Percentiles rank a stretch among this genome's conserved stretches.
Evolutionary conservation across 2,797 vertebrate genomes (phyloP).

Genomic region (Neosalanx taihuensis): DNA sequence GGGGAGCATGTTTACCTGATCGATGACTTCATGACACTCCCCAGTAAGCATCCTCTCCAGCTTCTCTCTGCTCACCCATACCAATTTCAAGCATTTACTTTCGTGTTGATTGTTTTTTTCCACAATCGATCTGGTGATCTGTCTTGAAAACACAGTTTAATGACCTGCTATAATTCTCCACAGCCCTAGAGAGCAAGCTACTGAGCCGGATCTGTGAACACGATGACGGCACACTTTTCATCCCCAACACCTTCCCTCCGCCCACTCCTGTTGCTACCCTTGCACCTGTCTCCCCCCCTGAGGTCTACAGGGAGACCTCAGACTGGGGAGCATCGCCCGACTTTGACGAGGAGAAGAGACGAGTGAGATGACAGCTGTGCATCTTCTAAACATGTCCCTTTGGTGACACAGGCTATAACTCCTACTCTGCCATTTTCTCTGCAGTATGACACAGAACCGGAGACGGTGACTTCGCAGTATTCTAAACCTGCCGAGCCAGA

Average conservation of each 20-base stretch:
- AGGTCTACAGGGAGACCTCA: slow-evolving; percentile 16
- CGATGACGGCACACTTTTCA: slow-evolving; percentile 51
- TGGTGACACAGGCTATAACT: background rate
- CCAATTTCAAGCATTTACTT: background rate
- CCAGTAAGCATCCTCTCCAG: slow-evolving; percentile 47
- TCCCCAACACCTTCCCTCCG: slow-evolving; percentile 49
- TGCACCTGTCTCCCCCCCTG: slow-evolving; percentile 28
- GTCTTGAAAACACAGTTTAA: too few species aligned
- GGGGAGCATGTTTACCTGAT: slow-evolving; percentile 78
- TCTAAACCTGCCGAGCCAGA: slow-evolving; percentile 1
- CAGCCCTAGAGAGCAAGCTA: slow-evolving; percentile 76
- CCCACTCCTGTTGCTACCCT: slow-evolving; percentile 36
- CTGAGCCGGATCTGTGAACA: slow-evolving; percentile 78
- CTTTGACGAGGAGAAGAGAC: background rate
- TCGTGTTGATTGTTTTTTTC: too few species aligned
- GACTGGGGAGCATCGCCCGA: slow-evolving; percentile 19
- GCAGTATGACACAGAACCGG: slow-evolving; percentile 44
- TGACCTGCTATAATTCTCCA: background rate
- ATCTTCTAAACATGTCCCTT: background rate
- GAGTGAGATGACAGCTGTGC: background rate
- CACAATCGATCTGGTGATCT: too few species aligned
- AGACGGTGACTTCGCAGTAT: slow-evolving; percentile 7
- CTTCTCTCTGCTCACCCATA: too few species aligned
- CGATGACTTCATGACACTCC: slow-evolving; percentile 72
- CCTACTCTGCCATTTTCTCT: background rate